Conservation (phyloP, 37 sponge, comb jelly and placozoan species). For the Cliona cf. orientalis region DNA sequence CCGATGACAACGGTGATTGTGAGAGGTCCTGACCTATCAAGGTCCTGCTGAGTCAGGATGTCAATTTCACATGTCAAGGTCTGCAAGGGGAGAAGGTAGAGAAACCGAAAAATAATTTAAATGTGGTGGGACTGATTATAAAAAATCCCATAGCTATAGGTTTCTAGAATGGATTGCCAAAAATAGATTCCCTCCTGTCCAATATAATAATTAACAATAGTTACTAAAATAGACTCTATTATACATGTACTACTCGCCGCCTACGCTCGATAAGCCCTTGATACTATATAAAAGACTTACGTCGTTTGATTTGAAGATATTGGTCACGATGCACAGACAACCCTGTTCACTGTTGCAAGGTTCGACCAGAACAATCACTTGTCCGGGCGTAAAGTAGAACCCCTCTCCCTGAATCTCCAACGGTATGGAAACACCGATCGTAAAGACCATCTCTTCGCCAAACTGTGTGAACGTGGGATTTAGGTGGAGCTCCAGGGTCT, state of each 20-base stretch:
- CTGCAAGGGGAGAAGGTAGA: conserved; percentile 11
- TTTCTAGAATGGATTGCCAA: no score
- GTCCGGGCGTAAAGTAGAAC: conserved; percentile 20
- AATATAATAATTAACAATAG: no score
- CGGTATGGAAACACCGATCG: not conserved
- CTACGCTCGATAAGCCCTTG: no score
- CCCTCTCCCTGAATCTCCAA: conserved; percentile 16
- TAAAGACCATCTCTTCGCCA: not conserved
- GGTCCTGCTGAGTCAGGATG: not conserved
- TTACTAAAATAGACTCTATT: no score
- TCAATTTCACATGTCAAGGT: conserved; percentile 35
- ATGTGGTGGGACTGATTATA: no score
- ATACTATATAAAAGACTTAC: not conserved
- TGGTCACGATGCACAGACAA: not conserved
- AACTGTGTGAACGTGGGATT: conserved; percentile 37
- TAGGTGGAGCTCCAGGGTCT: conserved; percentile 21
- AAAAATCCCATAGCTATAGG: no score
- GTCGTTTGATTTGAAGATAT: not conserved
- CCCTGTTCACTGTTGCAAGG: conserved; percentile 18
- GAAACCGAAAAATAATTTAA: not conserved
- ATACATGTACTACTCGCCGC: no score
- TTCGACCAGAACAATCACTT: conserved; percentile 2
- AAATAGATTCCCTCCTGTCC: no score
- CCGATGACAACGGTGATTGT: conserved; percentile 39
- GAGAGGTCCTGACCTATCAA: not conserved